Evolutionary conservation across 1,140 invertebrate species (phyloP), one percentile per base, ranked within the genome.

Genomic region (Zeugodacus cucurbitae): DNA sequence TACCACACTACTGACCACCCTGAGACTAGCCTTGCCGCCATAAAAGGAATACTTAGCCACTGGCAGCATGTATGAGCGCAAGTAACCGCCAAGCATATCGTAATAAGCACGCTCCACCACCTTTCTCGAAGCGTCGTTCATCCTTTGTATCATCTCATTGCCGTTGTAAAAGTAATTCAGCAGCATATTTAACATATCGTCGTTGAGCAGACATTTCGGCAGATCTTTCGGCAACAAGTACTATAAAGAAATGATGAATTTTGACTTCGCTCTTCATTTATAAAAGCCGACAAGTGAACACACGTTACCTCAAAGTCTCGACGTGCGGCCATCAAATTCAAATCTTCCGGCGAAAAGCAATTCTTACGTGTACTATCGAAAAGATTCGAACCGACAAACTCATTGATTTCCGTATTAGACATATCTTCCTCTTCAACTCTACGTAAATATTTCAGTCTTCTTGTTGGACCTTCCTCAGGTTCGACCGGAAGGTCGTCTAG

Each of bases 331-430:
- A 93, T 88, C 2, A 93, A 32, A 0, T 90, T 90, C 26, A 93
- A 89, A 17, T 93, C 93, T 87, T 93, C 92, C 0, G 87, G 34
- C 8, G 91, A 91, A n/a, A 93, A 93, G 87, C 93, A 93, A 26
- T 82, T 90, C 59, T 91, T 93, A 0, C 86, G 85, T 26, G 86
- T 88, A 17, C 48, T 82, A n/a, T 88, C 87, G 86, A 93, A 93
- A 0, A 93, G 89, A 89, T 93, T 93, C 26, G 92, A 91, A 20
- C 93, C 93, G 54, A 93, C 67, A 26, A 93, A 93, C 1, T 8
- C 41, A 22, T 87, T 34, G 17, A 89, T 62, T 62, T 88, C 86
- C 17, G 22, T 32, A 74, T 78, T 34, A 3, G 74, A 8, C 10
- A n/a, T 8, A 48, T 82, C 41, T 8, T 82, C 74, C 26, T 82